Evolutionary conservation across 2,888 invertebrate genomes (phyloP), one percentile per base, ranked within the genome.

Genomic region (Papilio demoleus): DNA sequence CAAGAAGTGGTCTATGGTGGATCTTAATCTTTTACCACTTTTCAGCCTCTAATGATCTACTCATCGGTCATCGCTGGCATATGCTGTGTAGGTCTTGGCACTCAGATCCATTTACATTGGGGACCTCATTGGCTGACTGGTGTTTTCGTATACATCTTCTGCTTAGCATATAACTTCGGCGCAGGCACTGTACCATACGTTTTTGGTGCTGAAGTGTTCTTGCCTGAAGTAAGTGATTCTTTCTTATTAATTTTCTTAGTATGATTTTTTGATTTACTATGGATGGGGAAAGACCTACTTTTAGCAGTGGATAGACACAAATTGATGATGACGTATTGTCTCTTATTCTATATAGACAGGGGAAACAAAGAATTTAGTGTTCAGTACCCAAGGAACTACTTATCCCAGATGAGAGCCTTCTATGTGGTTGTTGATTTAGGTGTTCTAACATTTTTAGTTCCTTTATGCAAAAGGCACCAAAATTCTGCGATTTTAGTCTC

Each of bases 121-220:
- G 88, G 81, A 0, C 87, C 88, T 0, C 74, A 76, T 50, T 83
- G 83, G 81, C 19, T 83, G 31, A 81, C 83, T 0, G 84, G 81
- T 0, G 67, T 81, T 1, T 75, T 84, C 14, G 75, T 88, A 0
- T 85, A 84, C 70, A 12, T 79, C 0, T 88, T 79, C 75, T 75
- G 80, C 12, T 70, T 81, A 0, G 72, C 75, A 0, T 84, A 77
- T 66, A 82, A 80, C 0, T 65, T 82, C 1, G 88, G 88, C 2
- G 82, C 84, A 0, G 87, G 87, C 0, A 87, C 83, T 0, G 79
- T 88, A n/a, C 85, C 88, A 0, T 82, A 75, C 24, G 81, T 88
- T 1, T 62, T 88, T 2, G 59, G 79, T 0, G 80, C 84, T 56
- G 88, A 88, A 66, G 71, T 87, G 1, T 88, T 87, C 65, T 68